Evolutionary conservation across 2,797 vertebrate genomes (phyloP).

Genomic region (Eidolon dupreanum): DNA sequence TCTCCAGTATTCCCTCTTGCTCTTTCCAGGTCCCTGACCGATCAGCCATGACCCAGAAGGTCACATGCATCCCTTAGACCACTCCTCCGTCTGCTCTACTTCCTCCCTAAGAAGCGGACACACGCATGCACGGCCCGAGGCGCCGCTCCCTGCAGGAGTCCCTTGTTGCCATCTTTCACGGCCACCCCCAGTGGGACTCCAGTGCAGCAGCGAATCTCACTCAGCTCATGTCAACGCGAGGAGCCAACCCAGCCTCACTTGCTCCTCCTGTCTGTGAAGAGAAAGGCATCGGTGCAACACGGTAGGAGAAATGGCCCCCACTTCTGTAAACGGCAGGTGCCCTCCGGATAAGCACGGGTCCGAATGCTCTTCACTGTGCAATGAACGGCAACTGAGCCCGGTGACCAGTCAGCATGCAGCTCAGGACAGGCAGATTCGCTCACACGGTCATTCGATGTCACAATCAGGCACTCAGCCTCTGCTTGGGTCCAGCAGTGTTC

Average conservation of each 20-base stretch:
- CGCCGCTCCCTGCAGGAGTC: neutral
- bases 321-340: neutral
- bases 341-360: neutral
- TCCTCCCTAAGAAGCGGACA: neutral
- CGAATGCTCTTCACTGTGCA: neutral
- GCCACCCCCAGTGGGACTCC: neutral
- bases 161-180: too few species aligned
- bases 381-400: neutral
- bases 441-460: neutral
- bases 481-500: neutral
- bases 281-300: neutral
- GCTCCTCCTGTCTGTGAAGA: neutral
- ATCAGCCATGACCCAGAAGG: neutral
- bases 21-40: neutral
- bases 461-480: neutral
- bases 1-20: neutral
- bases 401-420: neutral
- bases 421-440: neutral
- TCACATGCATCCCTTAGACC: too few species aligned
- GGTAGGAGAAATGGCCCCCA: neutral
- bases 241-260: neutral
- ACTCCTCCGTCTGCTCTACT: neutral
- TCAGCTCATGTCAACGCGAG: neutral
- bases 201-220: neutral
- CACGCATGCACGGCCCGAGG: neutral